A percentile compares a stretch with the other conserved stretches of the same genome.
These are phyloP conservation scores for Mormyrus hasselquistii DNA, from an alignment of 2,797 vertebrate genomes.

Conservation along the genomic window DNA sequence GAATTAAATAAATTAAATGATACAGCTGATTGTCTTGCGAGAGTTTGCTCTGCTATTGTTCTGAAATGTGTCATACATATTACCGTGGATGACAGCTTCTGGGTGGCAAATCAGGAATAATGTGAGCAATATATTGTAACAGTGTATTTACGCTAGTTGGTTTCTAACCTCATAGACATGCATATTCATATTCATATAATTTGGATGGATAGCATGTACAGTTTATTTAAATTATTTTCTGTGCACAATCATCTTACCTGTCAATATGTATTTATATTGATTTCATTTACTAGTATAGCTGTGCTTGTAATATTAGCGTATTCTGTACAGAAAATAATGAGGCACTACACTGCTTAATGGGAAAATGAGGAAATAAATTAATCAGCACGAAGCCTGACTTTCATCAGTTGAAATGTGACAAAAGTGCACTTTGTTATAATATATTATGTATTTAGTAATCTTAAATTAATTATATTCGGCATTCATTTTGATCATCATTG, in stretches of 20 bases:
- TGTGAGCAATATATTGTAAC: neutral
- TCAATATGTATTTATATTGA: neutral
- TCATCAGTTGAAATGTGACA: neutral
- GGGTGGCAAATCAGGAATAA: neutral
- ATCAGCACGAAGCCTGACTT: neutral
- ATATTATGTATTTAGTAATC: neutral
- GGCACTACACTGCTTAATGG: neutral
- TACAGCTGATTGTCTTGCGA: neutral
- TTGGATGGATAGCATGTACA: neutral
- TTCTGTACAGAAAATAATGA: neutral
- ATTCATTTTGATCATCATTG: slow-evolving; percentile 10
- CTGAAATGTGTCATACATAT: neutral
- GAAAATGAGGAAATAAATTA: slow-evolving; percentile 1
- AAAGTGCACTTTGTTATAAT: neutral
- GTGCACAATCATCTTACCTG: neutral
- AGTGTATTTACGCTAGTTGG: neutral
- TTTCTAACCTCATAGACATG: neutral
- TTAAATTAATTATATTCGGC: slow-evolving; percentile 5
- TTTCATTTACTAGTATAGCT: neutral
- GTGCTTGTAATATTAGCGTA: neutral
- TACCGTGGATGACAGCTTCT: neutral
- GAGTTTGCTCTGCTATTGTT: neutral
- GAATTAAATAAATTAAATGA: neutral
- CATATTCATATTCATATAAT: neutral
- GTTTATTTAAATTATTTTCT: neutral